Percentiles rank a stretch among this genome's conserved stretches.
Evolutionary conservation across 1,140 invertebrate genomes (phyloP).

Genomic region (Sinella curviseta): DNA sequence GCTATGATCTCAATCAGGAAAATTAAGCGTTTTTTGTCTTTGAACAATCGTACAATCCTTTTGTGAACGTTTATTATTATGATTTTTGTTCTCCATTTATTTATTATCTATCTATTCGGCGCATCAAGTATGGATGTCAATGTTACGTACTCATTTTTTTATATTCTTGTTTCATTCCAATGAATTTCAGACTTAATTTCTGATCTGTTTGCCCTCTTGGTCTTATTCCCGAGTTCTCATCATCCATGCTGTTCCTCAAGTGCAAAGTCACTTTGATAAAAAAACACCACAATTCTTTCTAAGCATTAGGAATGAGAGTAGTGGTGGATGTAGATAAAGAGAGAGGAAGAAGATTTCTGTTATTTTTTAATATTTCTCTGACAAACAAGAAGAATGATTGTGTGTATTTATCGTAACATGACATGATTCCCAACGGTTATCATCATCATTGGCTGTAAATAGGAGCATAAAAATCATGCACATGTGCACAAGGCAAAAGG

Average conservation of each 20-base stretch:
- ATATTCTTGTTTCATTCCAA: background rate
- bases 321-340: background rate
- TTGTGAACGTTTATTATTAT: background rate
- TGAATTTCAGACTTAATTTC: no score
- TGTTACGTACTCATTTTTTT: background rate
- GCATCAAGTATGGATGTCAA: background rate
- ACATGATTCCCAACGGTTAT: background rate
- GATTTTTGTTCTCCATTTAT: background rate
- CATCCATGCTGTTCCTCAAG: background rate
- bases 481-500: no score
- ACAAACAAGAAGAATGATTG: no score
- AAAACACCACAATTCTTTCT: background rate
- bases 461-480: no score
- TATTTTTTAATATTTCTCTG: no score
- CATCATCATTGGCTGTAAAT: no score
- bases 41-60: no score
- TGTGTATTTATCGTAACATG: background rate
- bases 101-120: background rate
- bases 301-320: no score
- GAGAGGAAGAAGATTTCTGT: background rate
- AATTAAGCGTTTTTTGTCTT: no score
- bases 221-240: no score
- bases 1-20: no score
- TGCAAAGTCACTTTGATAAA: constrained; percentile 8
- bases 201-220: no score